Percentiles rank a stretch among this genome's conserved stretches.
Evolutionary conservation across 2,797 vertebrate genomes (phyloP).

Genomic region (Acomys russatus): DNA sequence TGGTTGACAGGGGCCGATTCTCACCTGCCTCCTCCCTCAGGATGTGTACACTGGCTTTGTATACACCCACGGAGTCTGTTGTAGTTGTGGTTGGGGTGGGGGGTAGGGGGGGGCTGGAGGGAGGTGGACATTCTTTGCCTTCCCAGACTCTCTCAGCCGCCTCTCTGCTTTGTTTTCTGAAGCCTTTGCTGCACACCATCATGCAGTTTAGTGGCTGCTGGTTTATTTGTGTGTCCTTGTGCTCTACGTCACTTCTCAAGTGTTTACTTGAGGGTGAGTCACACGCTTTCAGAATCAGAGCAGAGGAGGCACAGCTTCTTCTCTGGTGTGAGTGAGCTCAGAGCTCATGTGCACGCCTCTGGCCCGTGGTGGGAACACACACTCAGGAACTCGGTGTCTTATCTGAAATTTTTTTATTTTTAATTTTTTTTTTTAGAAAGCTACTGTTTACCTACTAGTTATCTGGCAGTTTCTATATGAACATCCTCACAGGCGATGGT

Average conservation of each 20-base stretch:
- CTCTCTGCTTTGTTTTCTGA: neutral
- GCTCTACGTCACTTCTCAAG: neutral
- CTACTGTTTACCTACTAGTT: neutral
- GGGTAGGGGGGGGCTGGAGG: too few relatives aligned
- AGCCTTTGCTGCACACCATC: neutral
- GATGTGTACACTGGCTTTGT: neutral
- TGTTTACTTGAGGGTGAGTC: neutral
- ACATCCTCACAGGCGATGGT: neutral
- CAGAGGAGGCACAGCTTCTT: neutral
- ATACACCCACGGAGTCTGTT: neutral
- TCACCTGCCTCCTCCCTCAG: neutral
- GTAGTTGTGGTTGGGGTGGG: neutral
- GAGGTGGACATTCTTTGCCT: neutral
- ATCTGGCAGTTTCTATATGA: neutral
- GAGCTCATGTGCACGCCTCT: neutral
- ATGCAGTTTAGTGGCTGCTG: neutral
- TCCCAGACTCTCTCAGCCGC: neutral
- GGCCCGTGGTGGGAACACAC: neutral
- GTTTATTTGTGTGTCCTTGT: neutral
- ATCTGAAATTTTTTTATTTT: constrained; percentile 21
- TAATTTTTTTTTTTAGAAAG: neutral
- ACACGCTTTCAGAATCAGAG: constrained; percentile 1
- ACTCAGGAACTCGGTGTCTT: neutral
- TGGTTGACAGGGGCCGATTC: neutral
- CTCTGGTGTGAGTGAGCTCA: neutral